phyloP scores from a whole-genome alignment of 2,797 vertebrate species.

The Capromys pilorides region DNA sequence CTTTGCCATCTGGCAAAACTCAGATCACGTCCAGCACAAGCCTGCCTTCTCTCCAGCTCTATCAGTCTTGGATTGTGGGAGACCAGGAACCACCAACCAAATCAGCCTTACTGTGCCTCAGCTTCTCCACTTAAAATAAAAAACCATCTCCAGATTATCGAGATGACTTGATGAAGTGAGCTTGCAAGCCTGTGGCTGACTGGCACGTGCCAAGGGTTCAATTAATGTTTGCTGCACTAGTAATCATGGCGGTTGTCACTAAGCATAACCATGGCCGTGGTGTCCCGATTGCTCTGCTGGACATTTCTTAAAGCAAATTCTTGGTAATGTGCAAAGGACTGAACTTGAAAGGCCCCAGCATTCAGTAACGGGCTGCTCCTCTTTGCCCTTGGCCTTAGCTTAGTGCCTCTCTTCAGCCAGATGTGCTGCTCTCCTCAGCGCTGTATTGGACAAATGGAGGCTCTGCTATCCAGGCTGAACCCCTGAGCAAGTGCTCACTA shows the following conservation, averaged over 20 bases:
- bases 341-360: not conserved
- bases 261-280: rapidly evolving
- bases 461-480: not conserved
- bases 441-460: not conserved
- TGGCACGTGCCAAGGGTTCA: not conserved
- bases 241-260: not conserved
- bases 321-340: not conserved
- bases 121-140: not conserved
- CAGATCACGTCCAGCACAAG: not conserved
- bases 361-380: not conserved
- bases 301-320: not conserved
- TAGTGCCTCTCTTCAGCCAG: not conserved
- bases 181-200: not conserved
- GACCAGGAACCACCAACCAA: not conserved
- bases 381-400: not conserved
- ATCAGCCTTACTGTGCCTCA: not conserved
- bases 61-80: not conserved
- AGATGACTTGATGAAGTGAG: not conserved
- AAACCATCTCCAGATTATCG: not conserved
- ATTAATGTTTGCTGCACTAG: no score
- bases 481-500: not conserved
- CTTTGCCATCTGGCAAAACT: not conserved
- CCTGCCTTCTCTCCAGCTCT: not conserved
- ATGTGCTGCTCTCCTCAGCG: not conserved
- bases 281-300: not conserved